phyloP scores from a whole-genome alignment of 2,797 vertebrate species.

The Poecile montanus region DNA sequence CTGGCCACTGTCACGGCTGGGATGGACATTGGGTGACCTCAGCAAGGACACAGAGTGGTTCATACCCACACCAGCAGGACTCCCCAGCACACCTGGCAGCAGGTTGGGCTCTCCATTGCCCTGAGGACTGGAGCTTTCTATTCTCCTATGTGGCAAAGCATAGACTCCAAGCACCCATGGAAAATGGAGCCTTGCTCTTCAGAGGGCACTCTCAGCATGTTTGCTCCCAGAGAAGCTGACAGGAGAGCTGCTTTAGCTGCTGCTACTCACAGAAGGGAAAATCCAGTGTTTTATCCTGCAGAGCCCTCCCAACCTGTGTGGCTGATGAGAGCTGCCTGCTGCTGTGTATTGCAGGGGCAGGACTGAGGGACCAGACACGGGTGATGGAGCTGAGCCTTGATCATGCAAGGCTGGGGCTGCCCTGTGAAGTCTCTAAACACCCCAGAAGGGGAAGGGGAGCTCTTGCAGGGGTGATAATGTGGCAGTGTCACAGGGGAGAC shows the following conservation, averaged over 20 bases:
- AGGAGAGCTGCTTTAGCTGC: not conserved
- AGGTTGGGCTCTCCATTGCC: fast-evolving
- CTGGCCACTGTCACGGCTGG: fast-evolving
- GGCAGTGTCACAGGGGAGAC: not conserved
- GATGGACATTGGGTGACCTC: not conserved
- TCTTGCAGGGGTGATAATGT: not conserved
- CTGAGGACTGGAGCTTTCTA: not conserved
- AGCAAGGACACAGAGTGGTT: fast-evolving
- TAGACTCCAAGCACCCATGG: not conserved
- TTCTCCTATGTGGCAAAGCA: not conserved
- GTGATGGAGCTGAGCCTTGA: not conserved
- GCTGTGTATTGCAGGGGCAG: not conserved
- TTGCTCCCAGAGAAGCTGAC: not conserved
- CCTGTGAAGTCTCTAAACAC: not conserved
- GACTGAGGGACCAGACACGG: not conserved
- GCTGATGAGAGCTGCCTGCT: not conserved
- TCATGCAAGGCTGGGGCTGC: not conserved
- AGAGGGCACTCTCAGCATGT: not conserved
- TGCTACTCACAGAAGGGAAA: not conserved
- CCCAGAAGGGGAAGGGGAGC: not conserved
- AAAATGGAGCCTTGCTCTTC: not conserved
- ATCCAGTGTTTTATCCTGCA: not conserved
- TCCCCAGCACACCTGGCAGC: not conserved
- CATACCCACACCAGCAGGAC: not conserved
- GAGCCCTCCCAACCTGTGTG: not conserved